Evolutionary conservation across 2,113 vertebrate species (phyloP), one percentile per base, ranked within the genome.

Genomic region (Polypterus senegalus): DNA sequence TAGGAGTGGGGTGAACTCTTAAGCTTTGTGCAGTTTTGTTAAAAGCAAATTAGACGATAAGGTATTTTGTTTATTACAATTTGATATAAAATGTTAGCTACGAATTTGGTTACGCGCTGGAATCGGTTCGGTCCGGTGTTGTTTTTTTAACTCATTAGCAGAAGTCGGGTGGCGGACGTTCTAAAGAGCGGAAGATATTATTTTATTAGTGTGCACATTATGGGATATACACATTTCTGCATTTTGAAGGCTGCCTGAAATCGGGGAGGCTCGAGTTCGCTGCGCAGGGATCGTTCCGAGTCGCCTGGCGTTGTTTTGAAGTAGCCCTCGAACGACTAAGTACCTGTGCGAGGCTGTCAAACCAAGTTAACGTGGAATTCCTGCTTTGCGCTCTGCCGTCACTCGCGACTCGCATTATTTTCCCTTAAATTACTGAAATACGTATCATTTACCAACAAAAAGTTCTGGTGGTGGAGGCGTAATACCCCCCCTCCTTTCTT

Each of bases 11-110:
- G 81, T 75, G 71, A 65, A 72, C 67, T 71, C 65, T 66, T 59
- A 70, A 74, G 27, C 67, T 73, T 82, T 74, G 76, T 70, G 73
- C 77, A 73, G 69, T 72, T 65, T 65, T 62, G 71, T 75, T 27
- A 9, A 44, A 57, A 57, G 7, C 5, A 57, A 71, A 73, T 76
- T 77, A 77, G 76, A 78, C 74, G 74, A 82, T 77, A 81, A 75
- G 61, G 81, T 87, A 78, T 79, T 27, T 75, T 80, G 79, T 83
- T 78, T 74, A 68, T 27, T 81, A 79, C 76, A 79, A 79, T 77
- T 78, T 72, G 77, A 81, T 77, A 81, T 82, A 74, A 67, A 65
- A 71, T 53, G 79, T 72, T 78, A 73, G 68, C 62, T 67, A 66
- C 69, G 73, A 70, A 79, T 77, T 57, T 70, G 75, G 80, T 76